These are phyloP conservation scores for Plodia interpunctella DNA, from an alignment of 1,140 invertebrate genomes.

Conservation along the genomic window DNA sequence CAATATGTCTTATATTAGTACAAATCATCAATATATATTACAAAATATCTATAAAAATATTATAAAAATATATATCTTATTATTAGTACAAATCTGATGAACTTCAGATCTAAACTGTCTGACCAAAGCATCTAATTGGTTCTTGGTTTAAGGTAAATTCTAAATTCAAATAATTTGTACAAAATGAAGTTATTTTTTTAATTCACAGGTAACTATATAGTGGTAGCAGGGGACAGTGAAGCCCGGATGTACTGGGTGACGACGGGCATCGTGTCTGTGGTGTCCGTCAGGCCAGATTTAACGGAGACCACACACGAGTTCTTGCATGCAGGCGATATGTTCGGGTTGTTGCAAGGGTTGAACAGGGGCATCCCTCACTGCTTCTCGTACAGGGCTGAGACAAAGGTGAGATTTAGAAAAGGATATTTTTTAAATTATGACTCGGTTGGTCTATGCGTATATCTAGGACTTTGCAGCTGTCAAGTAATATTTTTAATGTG, in stretches of 20 bases:
- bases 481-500: too few relatives aligned
- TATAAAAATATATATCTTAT: too few relatives aligned
- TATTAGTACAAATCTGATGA: too few relatives aligned
- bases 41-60: too few relatives aligned
- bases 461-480: neutral
- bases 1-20: too few relatives aligned
- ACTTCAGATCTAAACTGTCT: too few relatives aligned
- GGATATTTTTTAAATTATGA: neutral
- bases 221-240: conserved; percentile 69
- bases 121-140: too few relatives aligned
- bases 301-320: conserved; percentile 68
- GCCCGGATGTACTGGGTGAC: conserved; percentile 70
- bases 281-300: conserved; percentile 58
- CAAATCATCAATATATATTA: too few relatives aligned
- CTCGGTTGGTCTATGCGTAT: neutral
- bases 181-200: neutral
- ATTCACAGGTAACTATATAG: conserved; percentile 63
- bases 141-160: too few relatives aligned
- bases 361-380: conserved; percentile 57
- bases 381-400: conserved; percentile 69
- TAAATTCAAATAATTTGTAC: neutral
- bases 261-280: conserved; percentile 57
- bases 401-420: conserved; percentile 37
- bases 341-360: conserved; percentile 65
- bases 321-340: conserved; percentile 55